Evolutionary conservation across 2,113 vertebrate genomes (phyloP), one percentile per base, ranked within the genome.

Genomic region (Speoplatyrhinus poulsoni): DNA sequence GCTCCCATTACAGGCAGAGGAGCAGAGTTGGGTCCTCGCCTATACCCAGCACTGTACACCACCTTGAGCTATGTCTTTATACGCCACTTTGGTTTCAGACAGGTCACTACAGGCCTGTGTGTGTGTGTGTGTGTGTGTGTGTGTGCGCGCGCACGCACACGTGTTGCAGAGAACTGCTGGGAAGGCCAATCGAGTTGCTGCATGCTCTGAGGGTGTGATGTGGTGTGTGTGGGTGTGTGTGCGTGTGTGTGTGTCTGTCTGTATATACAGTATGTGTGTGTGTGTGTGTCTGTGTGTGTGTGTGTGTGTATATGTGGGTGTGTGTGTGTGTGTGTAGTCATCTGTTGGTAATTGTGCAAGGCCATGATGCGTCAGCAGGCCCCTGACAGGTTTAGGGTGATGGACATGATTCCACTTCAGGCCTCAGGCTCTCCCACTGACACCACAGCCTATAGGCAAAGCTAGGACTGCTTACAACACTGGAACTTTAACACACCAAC

Each of bases 51-150:
- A n/a, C 82, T 72, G 69, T 76, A 67, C 71, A 62, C 62, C 71
- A 78, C 81, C 83, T 58, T 60, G 54, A 85, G 87, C 77, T 79
- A 76, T 84, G 82, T 72, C 80, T 65, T 79, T 71, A 62, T 74
- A 26, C n/a, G 9, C 9, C 9, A 72, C 67, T 75, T 82, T 73
- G 72, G 75, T 81, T 84, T 77, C 75, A 77, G 79, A 80, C 88
- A 88, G 80, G 88, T 79, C 73, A 79, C 79, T 76, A 83, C 89
- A 89, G 71, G 89, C 64, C 84, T 46, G 26, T 54, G 67, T 82
- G 64, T 80, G 74, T 46, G 41, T 57, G 55, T 57, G 60, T 46
- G 60, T 16, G 9, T 2, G 60, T 46, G 41, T 61, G 36, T 61
- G 41, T 47, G 3, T 47, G 36, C 46, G 36, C 11, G 36, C 8